phyloP scores from a whole-genome alignment of 2,888 invertebrate genomes.

The Timandra comae region DNA sequence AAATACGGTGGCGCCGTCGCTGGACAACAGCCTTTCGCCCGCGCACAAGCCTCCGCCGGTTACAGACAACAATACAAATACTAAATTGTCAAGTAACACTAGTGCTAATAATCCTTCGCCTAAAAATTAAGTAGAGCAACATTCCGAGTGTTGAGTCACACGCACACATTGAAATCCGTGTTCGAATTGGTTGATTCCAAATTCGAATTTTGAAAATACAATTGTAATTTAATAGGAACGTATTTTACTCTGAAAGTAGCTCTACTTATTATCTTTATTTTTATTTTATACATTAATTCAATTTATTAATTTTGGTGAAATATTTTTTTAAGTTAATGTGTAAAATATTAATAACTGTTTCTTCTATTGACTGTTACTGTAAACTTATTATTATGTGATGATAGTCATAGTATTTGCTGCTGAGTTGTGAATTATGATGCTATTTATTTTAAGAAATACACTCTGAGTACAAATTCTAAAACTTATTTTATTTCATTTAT shows the following conservation, averaged over 20 bases:
- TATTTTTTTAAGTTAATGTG: no score
- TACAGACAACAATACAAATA: slow-evolving; percentile 64
- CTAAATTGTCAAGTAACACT: slow-evolving; percentile 33
- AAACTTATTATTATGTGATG: slow-evolving; percentile 10
- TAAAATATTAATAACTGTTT: no score
- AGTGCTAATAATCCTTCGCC: slow-evolving; percentile 15
- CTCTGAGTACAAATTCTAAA: slow-evolving; percentile 12
- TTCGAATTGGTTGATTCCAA: no score
- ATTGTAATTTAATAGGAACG: no score
- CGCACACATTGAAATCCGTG: no score
- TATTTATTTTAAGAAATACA: slow-evolving; percentile 71
- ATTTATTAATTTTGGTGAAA: no score
- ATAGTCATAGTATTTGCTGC: slow-evolving; percentile 42
- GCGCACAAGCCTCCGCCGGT: slow-evolving; percentile 47
- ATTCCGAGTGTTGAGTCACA: no score
- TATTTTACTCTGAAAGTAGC: slow-evolving; percentile 10
- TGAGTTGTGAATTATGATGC: slow-evolving; percentile 32
- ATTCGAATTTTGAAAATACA: no score
- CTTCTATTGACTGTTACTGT: no score
- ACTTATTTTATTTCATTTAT: no score
- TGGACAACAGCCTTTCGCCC: slow-evolving; percentile 43
- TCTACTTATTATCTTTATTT: slow-evolving; percentile 11
- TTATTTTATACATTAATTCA: slow-evolving; percentile 2
- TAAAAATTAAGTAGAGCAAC: slow-evolving; percentile 23
- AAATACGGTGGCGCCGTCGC: slow-evolving; percentile 53